Evolutionary conservation across 2,113 vertebrate genomes (phyloP).

Genomic region (Anseranas semipalmata): DNA sequence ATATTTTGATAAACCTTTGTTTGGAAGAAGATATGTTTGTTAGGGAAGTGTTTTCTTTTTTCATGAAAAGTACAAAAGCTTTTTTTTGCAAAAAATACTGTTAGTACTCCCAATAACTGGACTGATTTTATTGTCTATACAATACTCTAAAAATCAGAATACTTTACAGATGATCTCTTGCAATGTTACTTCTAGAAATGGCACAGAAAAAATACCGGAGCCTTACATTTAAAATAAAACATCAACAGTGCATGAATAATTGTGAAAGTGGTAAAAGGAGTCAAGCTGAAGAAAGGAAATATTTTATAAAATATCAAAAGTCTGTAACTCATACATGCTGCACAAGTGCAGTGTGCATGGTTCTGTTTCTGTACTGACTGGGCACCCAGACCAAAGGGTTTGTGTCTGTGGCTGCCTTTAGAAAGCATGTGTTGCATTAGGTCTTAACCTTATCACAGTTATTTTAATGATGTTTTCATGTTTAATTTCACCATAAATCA

Average conservation of each 20-base stretch:
- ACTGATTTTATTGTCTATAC: neutral
- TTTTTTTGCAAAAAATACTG: neutral
- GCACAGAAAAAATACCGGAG: neutral
- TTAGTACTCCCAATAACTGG: neutral
- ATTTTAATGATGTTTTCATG: constrained; percentile 72
- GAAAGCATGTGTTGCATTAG: neutral
- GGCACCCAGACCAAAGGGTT: neutral
- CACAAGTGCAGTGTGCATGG: neutral
- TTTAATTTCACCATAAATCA: constrained; percentile 76
- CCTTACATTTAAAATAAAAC: constrained; percentile 22
- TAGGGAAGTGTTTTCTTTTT: neutral
- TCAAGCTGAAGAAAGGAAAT: neutral
- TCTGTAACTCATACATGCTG: neutral
- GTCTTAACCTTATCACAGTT: constrained; percentile 38
- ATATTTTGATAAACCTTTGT: neutral
- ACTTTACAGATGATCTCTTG: neutral
- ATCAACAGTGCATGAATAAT: constrained; percentile 8
- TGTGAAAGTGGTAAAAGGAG: neutral
- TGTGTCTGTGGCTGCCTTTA: neutral
- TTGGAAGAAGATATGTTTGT: neutral
- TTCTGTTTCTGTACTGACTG: neutral
- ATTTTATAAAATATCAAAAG: constrained; percentile 38
- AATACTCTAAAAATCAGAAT: neutral
- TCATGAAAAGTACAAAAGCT: fast-evolving
- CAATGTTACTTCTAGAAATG: neutral